Base-by-base conservation (phyloP, 2,113 vertebrate species). In the Hymenochirus boettgeri region DNA sequence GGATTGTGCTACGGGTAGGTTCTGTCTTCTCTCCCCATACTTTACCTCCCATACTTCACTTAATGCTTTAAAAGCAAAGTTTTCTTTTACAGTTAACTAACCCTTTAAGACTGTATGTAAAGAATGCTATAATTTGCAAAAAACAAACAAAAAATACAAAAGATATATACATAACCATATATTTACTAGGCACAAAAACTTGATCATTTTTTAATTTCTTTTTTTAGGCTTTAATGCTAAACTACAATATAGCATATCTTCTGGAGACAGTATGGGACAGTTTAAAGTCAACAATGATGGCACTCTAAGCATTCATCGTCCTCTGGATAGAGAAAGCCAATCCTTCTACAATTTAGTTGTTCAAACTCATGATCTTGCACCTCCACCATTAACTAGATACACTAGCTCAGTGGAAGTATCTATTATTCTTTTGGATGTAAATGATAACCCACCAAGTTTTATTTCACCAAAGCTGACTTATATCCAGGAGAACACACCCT, bases 291-390 rank as follows among this genome's bases (percentile, higher is more conserved):
- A 86, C 70, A 73, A 72, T 65, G 57, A 72, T 0, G 96, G 96
- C 0, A 77, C 83, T 21, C 82, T 99, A 66, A 88, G 86, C 70
- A 83, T 89, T 57, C 82, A 67, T 54, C 86, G 84, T 61, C 52
- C 75, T n/a, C 46, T 99, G 82, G 96, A 99, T 60, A 77, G 96
- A 24, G 96, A 99, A 54, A 87, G 78, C 7, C 96, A 97, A 45
- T 98, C 96, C 12, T 99, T 97, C 83, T 99, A 98, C 79, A 98
- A 92, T 81, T 86, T 99, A 0, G 81, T 93, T 0, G 74, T 97
- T 71, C 90, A 92, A 1, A 94, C 87, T 10, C 91, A 97, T 0
- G 96, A 98, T 76, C 79, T 93, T 82, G 86, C 95, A 0, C 77
- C 70, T 1, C 72, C 74, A 1, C 89, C 85, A 0, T 73, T 79